Conservation (phyloP, 2,797 vertebrate genomes). For the Diglossa cyanea region DNA sequence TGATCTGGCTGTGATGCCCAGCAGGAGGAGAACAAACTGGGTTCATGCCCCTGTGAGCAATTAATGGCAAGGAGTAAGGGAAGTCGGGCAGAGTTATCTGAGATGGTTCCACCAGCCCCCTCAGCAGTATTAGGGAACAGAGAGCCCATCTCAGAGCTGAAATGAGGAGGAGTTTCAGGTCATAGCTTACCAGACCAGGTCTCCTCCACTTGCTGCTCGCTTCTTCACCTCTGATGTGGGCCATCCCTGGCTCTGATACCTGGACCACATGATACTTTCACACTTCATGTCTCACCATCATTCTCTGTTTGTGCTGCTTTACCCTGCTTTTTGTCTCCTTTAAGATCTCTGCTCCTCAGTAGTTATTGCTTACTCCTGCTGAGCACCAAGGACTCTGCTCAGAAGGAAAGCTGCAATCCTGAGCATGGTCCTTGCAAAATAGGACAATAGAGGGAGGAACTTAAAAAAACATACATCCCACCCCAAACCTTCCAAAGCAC, state of each 20-base stretch:
- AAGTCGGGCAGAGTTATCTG: neutral
- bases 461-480: neutral
- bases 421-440: neutral
- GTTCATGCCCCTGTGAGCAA: neutral
- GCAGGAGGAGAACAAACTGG: neutral
- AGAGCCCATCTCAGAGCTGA: neutral
- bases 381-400: neutral
- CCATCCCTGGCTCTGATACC: neutral
- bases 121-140: neutral
- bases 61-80: neutral
- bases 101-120: neutral
- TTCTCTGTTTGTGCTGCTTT: neutral
- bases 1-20: neutral
- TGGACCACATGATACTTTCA: neutral
- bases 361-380: neutral
- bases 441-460: neutral
- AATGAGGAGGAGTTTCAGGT: neutral
- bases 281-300: neutral
- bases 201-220: neutral
- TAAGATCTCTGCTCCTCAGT: neutral
- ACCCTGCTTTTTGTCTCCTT: neutral
- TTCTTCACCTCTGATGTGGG: neutral
- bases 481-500: fast-evolving
- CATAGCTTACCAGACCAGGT: neutral
- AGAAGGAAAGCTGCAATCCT: neutral